Evolutionary conservation across 2,888 invertebrate species (phyloP).

Genomic region (Caenorhabditis becei): DNA sequence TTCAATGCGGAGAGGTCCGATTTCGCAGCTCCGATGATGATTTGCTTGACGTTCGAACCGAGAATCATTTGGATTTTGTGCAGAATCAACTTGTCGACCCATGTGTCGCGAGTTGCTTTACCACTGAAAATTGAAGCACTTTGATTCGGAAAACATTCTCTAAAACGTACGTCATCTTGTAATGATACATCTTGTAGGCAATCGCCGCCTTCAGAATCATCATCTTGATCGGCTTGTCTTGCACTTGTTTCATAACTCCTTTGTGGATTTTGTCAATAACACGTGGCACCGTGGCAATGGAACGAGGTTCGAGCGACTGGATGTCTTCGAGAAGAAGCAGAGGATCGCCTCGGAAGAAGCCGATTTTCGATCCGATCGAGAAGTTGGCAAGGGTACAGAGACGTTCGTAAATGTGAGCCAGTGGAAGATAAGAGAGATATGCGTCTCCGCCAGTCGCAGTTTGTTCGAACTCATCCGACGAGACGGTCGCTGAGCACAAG

Average conservation of each 20-base stretch:
- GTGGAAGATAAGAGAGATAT: conserved; percentile 55
- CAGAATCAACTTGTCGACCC: conserved; percentile 55
- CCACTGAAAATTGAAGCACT: conserved; percentile 36
- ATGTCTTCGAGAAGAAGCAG: conserved; percentile 52
- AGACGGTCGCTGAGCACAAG: conserved; percentile 32
- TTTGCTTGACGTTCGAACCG: conserved; percentile 32
- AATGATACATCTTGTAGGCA: conserved; percentile 40
- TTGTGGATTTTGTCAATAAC: conserved; percentile 59
- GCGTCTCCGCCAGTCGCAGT: neutral
- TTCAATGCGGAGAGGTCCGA: conserved; percentile 24
- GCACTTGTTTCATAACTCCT: conserved; percentile 41
- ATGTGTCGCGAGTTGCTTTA: conserved; percentile 42
- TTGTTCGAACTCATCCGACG: conserved; percentile 37
- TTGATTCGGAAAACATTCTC: neutral
- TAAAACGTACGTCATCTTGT: conserved; percentile 45
- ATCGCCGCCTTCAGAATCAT: conserved; percentile 48
- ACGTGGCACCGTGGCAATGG: conserved; percentile 59
- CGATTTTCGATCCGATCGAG: conserved; percentile 39
- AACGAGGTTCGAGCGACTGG: conserved; percentile 33
- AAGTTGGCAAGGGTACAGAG: conserved; percentile 41
- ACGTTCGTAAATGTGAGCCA: conserved; percentile 59
- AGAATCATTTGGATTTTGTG: conserved; percentile 50
- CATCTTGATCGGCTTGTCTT: conserved; percentile 42
- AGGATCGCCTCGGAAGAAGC: conserved; percentile 57
- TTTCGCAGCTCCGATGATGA: conserved; percentile 59